Evolutionary conservation across 2,888 invertebrate species (phyloP), one percentile per base, ranked within the genome.

Genomic region (Diloba caeruleocephala): DNA sequence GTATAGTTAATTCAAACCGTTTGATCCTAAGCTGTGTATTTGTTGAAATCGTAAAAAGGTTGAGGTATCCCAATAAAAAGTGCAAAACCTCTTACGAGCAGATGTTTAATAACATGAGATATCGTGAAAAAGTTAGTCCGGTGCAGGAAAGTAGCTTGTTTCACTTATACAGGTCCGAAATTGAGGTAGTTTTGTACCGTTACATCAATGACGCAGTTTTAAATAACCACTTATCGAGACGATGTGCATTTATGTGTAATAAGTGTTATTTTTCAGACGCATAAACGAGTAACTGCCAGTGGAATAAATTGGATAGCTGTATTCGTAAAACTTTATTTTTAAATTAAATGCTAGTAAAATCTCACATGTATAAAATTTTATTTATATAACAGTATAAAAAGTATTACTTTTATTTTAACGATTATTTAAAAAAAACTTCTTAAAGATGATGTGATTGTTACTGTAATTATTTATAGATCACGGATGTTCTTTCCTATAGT

Each of bases 181-280:
- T 87, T 83, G 81, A 85, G 79, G 85, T 81, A 74, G 78, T 85
- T 85, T 85, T 72, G 79, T 87, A 84, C 90, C 87, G 90, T 89
- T 89, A 89, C 50, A 46, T 64, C 78, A 78, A 80, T 76, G 75
- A 80, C 79, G 84, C 79, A 82, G 76, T 85, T 86, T 82, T 85
- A 81, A 78, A 78, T 72, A 71, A 72, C 79, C 74, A 79, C 80
- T 80, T 81, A 81, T 75, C 70, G 74, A 71, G 71, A 71, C 71
- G 75, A 76, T 76, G 66, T 74, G 72, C 76, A 76, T 79, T 82
- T 80, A 78, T 69, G 69, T 71, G 72, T 74, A 72, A 71, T 79
- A 71, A 71, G 66, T 58, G 72, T 74, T 79, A 71, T 70, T 65
- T 72, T 63, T 61, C 69, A 68, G 68, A 70, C 51, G 61, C 52